phyloP scores from a whole-genome alignment of 1,140 invertebrate genomes.

The Lordiphosa stackelbergi region DNA sequence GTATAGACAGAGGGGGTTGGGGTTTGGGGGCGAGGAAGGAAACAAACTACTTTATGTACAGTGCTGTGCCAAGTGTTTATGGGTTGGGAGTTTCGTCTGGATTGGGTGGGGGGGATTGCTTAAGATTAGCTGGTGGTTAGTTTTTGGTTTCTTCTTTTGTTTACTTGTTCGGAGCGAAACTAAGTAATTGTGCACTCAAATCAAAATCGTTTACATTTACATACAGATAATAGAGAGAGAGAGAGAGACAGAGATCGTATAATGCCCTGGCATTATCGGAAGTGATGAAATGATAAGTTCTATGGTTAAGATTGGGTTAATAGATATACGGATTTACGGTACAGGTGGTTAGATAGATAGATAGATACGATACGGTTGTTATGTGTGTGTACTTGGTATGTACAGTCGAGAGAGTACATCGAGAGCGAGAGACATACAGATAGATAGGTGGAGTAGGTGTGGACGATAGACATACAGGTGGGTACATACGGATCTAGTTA shows the following conservation, averaged over 20 bases:
- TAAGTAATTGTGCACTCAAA: background rate
- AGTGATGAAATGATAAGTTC: no score
- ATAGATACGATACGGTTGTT: slow-evolving; percentile 4
- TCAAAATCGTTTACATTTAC: background rate
- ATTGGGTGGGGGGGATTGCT: no score
- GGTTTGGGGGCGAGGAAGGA: no score
- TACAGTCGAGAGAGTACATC: background rate
- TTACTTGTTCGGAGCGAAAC: background rate
- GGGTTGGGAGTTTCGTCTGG: no score
- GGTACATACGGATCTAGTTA: slow-evolving; percentile 28
- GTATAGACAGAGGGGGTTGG: slow-evolving; percentile 3
- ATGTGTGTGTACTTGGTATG: no score
- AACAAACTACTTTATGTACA: no score
- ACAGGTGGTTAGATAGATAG: slow-evolving; percentile 1
- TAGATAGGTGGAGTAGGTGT: slow-evolving; percentile 3
- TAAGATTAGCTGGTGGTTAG: slow-evolving; percentile 10
- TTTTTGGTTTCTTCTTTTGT: slow-evolving; percentile 4
- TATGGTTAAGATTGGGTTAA: no score
- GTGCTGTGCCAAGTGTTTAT: no score
- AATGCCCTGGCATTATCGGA: no score
- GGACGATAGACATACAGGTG: slow-evolving; percentile 13
- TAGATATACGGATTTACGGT: background rate
- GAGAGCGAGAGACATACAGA: slow-evolving; percentile 8
- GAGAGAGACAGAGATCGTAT: slow-evolving; percentile 3
- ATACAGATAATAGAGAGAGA: slow-evolving; percentile 7